Evolutionary conservation across 2,113 vertebrate species (phyloP), one percentile per base, ranked within the genome.

Genomic region (Osmerus mordax): DNA sequence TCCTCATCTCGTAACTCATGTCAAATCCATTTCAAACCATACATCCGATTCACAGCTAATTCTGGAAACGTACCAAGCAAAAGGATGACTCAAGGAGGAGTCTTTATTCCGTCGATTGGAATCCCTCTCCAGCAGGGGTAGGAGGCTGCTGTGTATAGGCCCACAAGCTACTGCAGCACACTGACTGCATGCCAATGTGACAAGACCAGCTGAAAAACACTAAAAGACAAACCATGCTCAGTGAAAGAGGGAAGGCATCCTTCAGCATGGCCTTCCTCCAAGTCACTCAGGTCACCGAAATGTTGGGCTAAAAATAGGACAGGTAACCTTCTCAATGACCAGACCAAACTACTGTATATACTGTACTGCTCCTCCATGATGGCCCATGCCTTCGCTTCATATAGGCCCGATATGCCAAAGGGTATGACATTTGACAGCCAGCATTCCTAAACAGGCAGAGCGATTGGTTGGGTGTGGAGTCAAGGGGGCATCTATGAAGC

Each of bases 261-360:
- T 47, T 47, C 9, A 47, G 41, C 41, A 11, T 47, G 41, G 41
- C 7, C 41, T 25, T 68, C 52, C 66, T 21, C 58, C 21, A 60
- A 21, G 58, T 23, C 58, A 60, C 18, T 13, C 18, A 60, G 58
- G 19, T 11, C 18, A 18, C 19, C 6, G 1, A 80, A 83, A 83
- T 78, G 78, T 80, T 69, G 56, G 13, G 6, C 82, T 81, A 72
- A 79, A 77, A 78, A 80, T 73, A 78, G 4, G n/a, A 16, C 71
- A 32, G 67, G 32, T 69, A 58, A 36, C 25, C 67, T 69, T 69
- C 67, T 69, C 67, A 11, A 55, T 69, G 14, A 15, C 15, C 41
- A 25, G 53, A 16, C 55, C 53, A 58, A 23, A 15, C 67, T 18
- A 18, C 53, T 32, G 21, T 55, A 52, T 54, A 21, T 4, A 59